These are phyloP conservation scores for Sturnus vulgaris DNA, from an alignment of 2,113 vertebrate genomes.

Conservation along the genomic window DNA sequence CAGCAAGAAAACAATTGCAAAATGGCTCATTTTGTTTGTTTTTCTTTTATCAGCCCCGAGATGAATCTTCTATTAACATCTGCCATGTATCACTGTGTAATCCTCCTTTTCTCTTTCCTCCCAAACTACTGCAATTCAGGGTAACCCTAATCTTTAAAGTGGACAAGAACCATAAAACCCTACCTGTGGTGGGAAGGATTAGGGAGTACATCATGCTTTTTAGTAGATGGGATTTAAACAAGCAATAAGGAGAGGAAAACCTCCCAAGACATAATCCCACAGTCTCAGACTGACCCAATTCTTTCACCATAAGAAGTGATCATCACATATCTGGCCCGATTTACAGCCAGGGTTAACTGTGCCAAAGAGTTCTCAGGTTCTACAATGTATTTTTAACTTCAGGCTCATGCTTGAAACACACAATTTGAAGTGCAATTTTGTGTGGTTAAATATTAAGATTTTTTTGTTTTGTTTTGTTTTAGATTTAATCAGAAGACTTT, in stretches of 20 bases:
- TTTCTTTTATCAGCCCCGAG: slow-evolving; percentile 43
- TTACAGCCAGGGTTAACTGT: neutral
- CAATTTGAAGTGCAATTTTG: neutral
- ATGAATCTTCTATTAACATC: slow-evolving; percentile 67
- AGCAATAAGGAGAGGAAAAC: slow-evolving; percentile 73
- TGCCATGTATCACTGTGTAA: slow-evolving; percentile 64
- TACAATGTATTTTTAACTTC: neutral
- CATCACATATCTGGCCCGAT: slow-evolving; percentile 4
- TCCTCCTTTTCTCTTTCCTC: slow-evolving; percentile 63
- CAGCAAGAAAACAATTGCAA: slow-evolving; percentile 29
- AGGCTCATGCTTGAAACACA: neutral
- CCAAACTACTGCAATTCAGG: slow-evolving; percentile 56
- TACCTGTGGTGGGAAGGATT: slow-evolving; percentile 78
- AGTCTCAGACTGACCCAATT: slow-evolving; percentile 78
- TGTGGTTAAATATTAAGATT: neutral
- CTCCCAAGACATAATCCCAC: slow-evolving; percentile 78
- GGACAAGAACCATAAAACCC: slow-evolving; percentile 75
- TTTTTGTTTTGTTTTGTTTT: neutral
- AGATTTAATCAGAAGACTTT: neutral
- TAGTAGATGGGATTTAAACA: slow-evolving; percentile 71
- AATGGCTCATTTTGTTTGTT: slow-evolving; percentile 47
- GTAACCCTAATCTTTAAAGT: slow-evolving; percentile 81
- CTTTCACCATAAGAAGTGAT: slow-evolving; percentile 44
- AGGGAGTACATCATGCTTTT: slow-evolving; percentile 67
- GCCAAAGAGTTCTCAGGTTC: neutral